These are phyloP conservation scores for Cenopis cana DNA, from an alignment of 2,888 invertebrate species.

Conservation along the genomic window DNA sequence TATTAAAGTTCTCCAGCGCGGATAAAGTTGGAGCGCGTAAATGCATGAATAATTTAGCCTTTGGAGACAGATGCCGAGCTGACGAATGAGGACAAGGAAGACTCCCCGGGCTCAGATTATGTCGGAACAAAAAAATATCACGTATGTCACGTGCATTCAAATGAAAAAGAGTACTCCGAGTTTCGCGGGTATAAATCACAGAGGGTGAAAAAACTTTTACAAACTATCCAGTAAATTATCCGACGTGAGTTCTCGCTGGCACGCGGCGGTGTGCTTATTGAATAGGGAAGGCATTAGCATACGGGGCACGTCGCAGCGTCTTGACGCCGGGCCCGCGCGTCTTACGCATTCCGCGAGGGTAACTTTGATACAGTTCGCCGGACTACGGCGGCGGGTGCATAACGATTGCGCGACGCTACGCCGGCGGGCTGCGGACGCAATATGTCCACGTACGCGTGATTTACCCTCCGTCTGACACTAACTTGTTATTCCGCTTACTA, in stretches of 20 bases:
- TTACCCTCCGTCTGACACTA: slow-evolving; percentile 34
- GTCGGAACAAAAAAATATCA: slow-evolving; percentile 82
- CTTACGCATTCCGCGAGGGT: slow-evolving; percentile 44
- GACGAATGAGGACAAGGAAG: slow-evolving; percentile 76
- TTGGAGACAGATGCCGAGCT: slow-evolving; percentile 77
- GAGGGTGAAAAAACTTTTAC: slow-evolving; percentile 84
- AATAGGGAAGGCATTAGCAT: slow-evolving; percentile 83
- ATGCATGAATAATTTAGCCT: slow-evolving; percentile 82
- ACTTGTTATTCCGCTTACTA: slow-evolving; percentile 35
- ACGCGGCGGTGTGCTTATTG: slow-evolving; percentile 84
- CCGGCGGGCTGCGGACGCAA: slow-evolving; percentile 36
- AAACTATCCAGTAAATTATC: slow-evolving; percentile 86
- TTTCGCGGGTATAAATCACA: slow-evolving; percentile 84
- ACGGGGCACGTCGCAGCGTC: slow-evolving; percentile 79
- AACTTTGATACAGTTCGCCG: slow-evolving; percentile 38
- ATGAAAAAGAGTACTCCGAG: slow-evolving; percentile 84
- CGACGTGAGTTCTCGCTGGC: slow-evolving; percentile 84
- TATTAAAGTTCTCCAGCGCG: slow-evolving; percentile 70
- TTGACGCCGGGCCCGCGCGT: slow-evolving; percentile 55
- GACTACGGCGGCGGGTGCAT: slow-evolving; percentile 32
- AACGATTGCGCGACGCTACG: slow-evolving; percentile 25
- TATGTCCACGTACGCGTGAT: slow-evolving; percentile 40
- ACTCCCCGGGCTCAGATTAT: slow-evolving; percentile 75
- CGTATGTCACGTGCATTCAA: slow-evolving; percentile 85
- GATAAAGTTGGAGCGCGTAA: slow-evolving; percentile 78